Evolutionary conservation across 2,888 invertebrate species (phyloP), one percentile per base, ranked within the genome.

Genomic region (Stomorhina lunata): DNA sequence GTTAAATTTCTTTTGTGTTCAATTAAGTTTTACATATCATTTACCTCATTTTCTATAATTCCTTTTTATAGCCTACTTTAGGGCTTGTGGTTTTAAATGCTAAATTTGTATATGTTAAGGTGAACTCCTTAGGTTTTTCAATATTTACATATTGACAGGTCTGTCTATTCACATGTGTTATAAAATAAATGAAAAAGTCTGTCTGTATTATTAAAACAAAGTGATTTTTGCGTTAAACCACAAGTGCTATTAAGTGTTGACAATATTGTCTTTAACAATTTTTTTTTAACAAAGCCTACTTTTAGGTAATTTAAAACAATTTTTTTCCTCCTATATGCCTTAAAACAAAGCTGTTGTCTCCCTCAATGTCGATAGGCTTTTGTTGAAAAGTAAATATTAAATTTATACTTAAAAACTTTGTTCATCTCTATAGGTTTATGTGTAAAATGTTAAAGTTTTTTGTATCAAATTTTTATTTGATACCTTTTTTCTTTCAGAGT

Each of bases 221-320:
- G 79, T 82, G 79, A 82, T 79, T 82, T 79, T 71, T 79, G 75
- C 43, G 82, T 82, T 79, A 76, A 79, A 71, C 82, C 82, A 72
- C 82, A 82, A 82, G 82, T 82, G 82, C 82, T 79, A 82, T 82
- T 82, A 82, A 82, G 82, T 79, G 82, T 66, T 75, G 59, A 71
- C 82, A 79, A 79, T 76, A 82, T 75, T 79, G 79, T 79, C 66
- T 82, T 76, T 79, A 48, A 65, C 48, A 45, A 40, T 57, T 63
- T 73, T 68, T 22, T 57, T 61, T 17, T 53, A 32, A 2, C 34
- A 66, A 68, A 65, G 43, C 50, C 59, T 66, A 45, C 29, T 55
- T 75, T 53, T 40, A 53, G 6, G 9, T 37, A 27, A n/a, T n/a
- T n/a, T n/a, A n/a, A n/a, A n/a, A n/a, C 34, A 6, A 45, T 27